These are phyloP conservation scores for Rhagoletis pomonella DNA, from an alignment of 1,140 invertebrate genomes.

Conservation along the genomic window DNA sequence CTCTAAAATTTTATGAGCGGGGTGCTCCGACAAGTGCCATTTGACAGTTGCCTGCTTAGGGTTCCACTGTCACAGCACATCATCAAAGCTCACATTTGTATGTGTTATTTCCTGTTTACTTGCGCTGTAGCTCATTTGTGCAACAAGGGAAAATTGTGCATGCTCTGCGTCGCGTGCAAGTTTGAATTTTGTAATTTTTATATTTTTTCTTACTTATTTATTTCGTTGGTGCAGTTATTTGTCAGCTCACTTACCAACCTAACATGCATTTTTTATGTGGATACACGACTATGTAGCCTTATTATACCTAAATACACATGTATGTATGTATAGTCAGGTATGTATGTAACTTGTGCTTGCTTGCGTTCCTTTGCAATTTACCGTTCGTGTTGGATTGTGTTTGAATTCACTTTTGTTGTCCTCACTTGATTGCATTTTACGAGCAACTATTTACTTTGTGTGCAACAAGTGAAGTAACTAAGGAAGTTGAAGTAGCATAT, in stretches of 20 bases:
- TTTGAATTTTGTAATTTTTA: not conserved
- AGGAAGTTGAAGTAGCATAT: not conserved
- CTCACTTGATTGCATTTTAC: not conserved
- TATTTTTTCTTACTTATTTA: not conserved
- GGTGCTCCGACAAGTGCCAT: not conserved
- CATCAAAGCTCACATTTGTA: not conserved
- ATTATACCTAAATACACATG: too few relatives aligned
- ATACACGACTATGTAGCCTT: too few relatives aligned
- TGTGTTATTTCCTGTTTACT: constrained; percentile 27
- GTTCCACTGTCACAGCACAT: not conserved
- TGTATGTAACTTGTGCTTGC: not conserved
- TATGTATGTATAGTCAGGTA: not conserved
- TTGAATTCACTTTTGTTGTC: not conserved
- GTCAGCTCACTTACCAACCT: constrained; percentile 1
- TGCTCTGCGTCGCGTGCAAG: not conserved
- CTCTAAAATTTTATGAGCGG: too few relatives aligned
- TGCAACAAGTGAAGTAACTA: not conserved
- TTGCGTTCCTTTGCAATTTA: not conserved
- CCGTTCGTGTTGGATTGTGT: too few relatives aligned
- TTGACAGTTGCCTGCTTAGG: not conserved
- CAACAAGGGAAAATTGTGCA: not conserved
- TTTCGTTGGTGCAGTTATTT: not conserved
- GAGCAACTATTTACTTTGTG: not conserved
- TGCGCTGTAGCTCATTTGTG: constrained; percentile 1
- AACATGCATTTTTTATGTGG: too few relatives aligned